A percentile compares a stretch with the other conserved stretches of the same genome.
Conservation (phyloP, 1,140 invertebrate genomes). For the Wasmannia auropunctata region DNA sequence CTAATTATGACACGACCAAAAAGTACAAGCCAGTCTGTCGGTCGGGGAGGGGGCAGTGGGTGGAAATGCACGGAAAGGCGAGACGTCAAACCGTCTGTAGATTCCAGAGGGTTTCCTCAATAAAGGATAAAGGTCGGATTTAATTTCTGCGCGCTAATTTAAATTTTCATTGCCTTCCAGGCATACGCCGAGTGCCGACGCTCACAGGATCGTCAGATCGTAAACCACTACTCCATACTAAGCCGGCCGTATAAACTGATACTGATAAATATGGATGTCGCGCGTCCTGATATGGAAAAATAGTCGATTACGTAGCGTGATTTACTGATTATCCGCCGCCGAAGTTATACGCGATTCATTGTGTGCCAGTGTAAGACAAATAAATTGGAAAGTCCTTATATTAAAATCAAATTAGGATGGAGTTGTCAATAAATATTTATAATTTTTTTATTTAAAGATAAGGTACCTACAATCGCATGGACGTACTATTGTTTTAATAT, state of each 20-base stretch:
- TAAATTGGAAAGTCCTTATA: not conserved
- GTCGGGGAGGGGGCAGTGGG: no score
- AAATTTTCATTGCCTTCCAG: constrained; percentile 73
- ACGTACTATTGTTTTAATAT: not conserved
- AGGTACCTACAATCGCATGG: not conserved
- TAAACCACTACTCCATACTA: constrained; percentile 63
- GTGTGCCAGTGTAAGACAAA: not conserved
- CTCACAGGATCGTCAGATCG: constrained; percentile 62
- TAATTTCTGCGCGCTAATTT: constrained; percentile 75
- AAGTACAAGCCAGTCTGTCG: constrained; percentile 12
- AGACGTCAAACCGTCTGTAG: constrained; percentile 66
- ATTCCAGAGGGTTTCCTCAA: constrained; percentile 70
- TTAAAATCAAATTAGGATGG: not conserved
- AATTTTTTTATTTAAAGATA: not conserved
- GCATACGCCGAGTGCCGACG: constrained; percentile 58
- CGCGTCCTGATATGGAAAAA: constrained; percentile 58
- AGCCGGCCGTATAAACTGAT: constrained; percentile 66
- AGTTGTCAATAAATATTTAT: not conserved
- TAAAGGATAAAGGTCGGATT: constrained; percentile 73
- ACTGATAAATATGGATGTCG: constrained; percentile 71
- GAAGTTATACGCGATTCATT: not conserved
- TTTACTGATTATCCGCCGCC: constrained; percentile 14
- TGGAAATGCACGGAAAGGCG: constrained; percentile 50
- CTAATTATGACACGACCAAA: constrained; percentile 65
- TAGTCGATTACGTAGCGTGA: constrained; percentile 45